Conservation (phyloP, 1,140 invertebrate genomes). For the Spodoptera frugiperda region DNA sequence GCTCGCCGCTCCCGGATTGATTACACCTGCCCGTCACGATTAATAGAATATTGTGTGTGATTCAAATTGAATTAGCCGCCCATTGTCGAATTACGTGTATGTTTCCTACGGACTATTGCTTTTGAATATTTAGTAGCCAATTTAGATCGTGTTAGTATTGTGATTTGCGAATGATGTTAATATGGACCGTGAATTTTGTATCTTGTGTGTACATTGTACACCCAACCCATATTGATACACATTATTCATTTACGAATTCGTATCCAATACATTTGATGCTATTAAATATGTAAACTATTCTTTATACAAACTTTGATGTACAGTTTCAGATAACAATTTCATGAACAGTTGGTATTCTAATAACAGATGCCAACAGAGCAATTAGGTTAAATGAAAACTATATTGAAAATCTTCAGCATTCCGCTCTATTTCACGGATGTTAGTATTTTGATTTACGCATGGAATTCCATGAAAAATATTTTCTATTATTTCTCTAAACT, state of each 20-base stretch:
- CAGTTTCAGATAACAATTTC: constrained; percentile 2
- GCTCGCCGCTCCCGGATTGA: constrained; percentile 68
- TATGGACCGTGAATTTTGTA: constrained; percentile 39
- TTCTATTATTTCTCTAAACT: neutral
- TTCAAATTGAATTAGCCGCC: constrained; percentile 82
- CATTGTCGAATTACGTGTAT: constrained; percentile 82
- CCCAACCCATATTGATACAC: neutral
- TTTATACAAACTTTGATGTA: too few relatives aligned
- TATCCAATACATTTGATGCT: neutral
- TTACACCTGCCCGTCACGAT: constrained; percentile 84
- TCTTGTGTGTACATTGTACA: constrained; percentile 20
- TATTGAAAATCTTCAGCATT: constrained; percentile 11
- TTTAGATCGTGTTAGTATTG: constrained; percentile 80
- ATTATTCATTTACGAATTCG: neutral
- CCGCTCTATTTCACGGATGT: too few relatives aligned
- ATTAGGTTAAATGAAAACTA: constrained; percentile 14
- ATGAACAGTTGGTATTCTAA: constrained; percentile 18
- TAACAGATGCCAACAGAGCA: neutral
- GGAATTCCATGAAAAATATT: constrained; percentile 21
- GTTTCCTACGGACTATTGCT: constrained; percentile 79
- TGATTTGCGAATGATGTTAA: constrained; percentile 69
- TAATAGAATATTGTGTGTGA: constrained; percentile 85
- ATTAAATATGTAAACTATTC: neutral
- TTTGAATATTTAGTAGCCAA: constrained; percentile 85
- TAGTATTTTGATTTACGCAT: neutral